A percentile compares a stretch with the other conserved stretches of the same genome.
phyloP scores from a whole-genome alignment of 1,140 invertebrate species.

The Hetaerina americana region DNA sequence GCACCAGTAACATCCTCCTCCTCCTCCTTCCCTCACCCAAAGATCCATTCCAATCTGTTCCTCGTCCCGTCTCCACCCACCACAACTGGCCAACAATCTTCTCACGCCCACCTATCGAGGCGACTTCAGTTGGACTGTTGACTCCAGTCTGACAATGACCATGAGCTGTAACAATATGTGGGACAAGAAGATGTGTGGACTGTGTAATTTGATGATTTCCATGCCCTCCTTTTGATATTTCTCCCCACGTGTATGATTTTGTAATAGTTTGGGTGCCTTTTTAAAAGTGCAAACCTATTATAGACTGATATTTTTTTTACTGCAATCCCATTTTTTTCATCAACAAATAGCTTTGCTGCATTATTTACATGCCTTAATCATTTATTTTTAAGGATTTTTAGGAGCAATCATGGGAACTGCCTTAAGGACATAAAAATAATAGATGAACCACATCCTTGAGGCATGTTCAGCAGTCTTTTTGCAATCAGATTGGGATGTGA shows the following conservation, averaged over 20 bases:
- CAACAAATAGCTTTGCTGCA: neutral
- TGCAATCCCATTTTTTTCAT: neutral
- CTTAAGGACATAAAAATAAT: no score
- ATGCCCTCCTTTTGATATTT: neutral
- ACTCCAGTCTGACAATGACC: neutral
- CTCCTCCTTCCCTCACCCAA: neutral
- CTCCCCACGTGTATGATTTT: neutral
- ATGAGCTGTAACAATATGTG: neutral
- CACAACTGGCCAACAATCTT: no score
- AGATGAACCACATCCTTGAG: no score
- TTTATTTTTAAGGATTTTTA: neutral
- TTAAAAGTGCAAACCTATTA: neutral
- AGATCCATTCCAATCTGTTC: neutral
- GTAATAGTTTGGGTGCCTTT: neutral
- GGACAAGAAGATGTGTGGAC: neutral
- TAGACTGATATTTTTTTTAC: slow-evolving; percentile 1
- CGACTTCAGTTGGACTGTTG: neutral
- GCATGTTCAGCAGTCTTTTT: no score
- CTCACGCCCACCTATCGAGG: neutral
- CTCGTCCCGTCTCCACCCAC: neutral
- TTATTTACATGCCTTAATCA: neutral
- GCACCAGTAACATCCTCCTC: neutral
- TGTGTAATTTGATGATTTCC: neutral
- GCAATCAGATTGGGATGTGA: neutral
- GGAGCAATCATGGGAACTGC: no score